These are phyloP conservation scores for Tethea ocularis DNA, from an alignment of 2,888 invertebrate genomes.

Conservation along the genomic window DNA sequence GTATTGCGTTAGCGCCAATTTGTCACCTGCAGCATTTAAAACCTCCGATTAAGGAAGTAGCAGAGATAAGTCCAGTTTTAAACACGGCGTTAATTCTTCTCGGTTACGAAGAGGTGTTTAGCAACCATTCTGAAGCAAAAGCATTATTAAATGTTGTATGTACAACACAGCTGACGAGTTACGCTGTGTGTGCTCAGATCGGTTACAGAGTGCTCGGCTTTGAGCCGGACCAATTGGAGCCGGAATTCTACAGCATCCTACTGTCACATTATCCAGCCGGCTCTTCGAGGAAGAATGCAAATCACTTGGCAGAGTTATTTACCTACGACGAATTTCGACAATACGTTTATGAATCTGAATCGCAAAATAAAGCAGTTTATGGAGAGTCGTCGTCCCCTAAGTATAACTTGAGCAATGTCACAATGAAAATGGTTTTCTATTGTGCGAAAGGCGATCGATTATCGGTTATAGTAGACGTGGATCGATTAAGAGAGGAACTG, in stretches of 20 bases:
- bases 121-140: not conserved
- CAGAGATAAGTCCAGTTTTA: not conserved
- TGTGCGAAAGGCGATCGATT: not conserved
- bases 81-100: not conserved
- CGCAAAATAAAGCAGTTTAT: not conserved
- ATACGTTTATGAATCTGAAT: slow-evolving; percentile 31
- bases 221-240: slow-evolving; percentile 38
- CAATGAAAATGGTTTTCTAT: not conserved
- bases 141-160: too few species aligned
- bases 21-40: slow-evolving; percentile 33
- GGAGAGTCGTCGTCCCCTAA: not conserved
- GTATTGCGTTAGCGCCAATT: slow-evolving; percentile 60
- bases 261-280: slow-evolving; percentile 47
- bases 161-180: too few species aligned
- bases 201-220: slow-evolving; percentile 21
- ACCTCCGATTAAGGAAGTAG: too few species aligned
- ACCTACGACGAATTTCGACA: slow-evolving; percentile 36
- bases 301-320: slow-evolving; percentile 47
- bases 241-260: slow-evolving; percentile 27
- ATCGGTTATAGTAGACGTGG: not conserved
- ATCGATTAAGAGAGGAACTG: not conserved
- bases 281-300: slow-evolving; percentile 45
- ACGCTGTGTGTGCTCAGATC: too few species aligned
- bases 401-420: not conserved
- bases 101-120: not conserved